Base-by-base conservation (phyloP, 2,888 invertebrate species). In the Coleophora deauratella region DNA sequence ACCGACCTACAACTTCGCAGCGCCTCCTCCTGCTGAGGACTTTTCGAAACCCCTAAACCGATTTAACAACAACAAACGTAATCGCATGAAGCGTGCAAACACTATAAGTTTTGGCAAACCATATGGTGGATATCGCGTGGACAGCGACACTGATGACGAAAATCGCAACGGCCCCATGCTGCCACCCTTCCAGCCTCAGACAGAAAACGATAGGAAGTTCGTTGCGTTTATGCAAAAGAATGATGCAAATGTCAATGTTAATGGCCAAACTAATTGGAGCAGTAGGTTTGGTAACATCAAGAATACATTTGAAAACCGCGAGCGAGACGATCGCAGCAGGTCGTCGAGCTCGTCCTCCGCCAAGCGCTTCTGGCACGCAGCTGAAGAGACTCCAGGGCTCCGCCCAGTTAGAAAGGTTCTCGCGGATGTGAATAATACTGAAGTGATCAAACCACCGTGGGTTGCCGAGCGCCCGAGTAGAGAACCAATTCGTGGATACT, bases 61-160 rank as follows among this genome's bases (percentile, higher is more conserved):
- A 44, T 90, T 88, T 52, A 81, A 84, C 42, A 81, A 82, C 38
- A 88, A 85, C 46, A 92, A 91, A 54, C 93, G 93, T 62, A 82
- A 91, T 15, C 90, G 91, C 56, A 93, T 95, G 91, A 95, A 95
- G 72, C 88, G 95, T 11, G 95, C 95, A 3, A 96, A 96, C 55
- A 96, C 96, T 1, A 94, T 95, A 48, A 95, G 95, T 62, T 94
- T 95, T 64, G 94, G 95, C 0, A 93, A 93, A 58, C 89, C 90
- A 0, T 87, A 73, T 15, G 87, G 78, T n/a, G 85, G 86, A 14
- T 88, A 89, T 61, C 77, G 82, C 36, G 66, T 86, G n/a, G 79
- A 82, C 47, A 70, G 66, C 45, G 82, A 85, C 44, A 85, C 87
- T 12, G 87, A 87, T 37, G 86, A 86, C 27, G 85, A 84, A 8